Evolutionary conservation across 2,888 invertebrate species (phyloP), one percentile per base, ranked within the genome.

Genomic region (Phyllotreta striolata): DNA sequence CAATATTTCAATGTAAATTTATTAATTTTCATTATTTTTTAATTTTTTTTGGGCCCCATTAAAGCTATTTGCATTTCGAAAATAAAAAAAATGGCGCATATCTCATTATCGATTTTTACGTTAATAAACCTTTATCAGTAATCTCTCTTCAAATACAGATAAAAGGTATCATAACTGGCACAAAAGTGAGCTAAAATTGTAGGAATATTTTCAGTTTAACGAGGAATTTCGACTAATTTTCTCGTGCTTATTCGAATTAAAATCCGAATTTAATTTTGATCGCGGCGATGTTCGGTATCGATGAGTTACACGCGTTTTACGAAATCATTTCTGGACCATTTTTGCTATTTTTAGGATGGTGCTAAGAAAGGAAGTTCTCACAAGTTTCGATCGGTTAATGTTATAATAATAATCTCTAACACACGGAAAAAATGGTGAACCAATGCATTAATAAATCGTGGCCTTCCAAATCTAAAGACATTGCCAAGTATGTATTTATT

Each of bases 381-480:
- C 40, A 39, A 46, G 12, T n/a, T 40, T 58, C 51, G 57, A 52
- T 1, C 44, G 40, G n/a, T 49, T 10, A 9, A 14, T 47, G 47
- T 47, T 8, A 14, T 3, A 13, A 24, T 3, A 13, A 24, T 10
- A 14, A 10, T 10, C 6, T 44, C 14, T 44, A 13, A 6, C 10
- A 13, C 7, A n/a, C 37, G 7, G 8, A 13, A 49, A n/a, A 34
- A 35, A 49, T 49, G 49, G 49, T 49, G 35, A 10, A 43, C 7
- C 34, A 59, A 51, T 40, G 43, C 37, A 14, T 51, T 13, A 64
- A 69, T 52, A 62, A 64, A 43, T 68, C 68, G n/a, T 69, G 68
- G 68, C 68, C 68, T 47, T 55, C 58, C 12, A 69, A 64, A 12
- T 69, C 68, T 35, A 64, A 66, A 52, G 57, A 66, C 9, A 62